Base-by-base conservation (phyloP, 1,140 invertebrate species). In the Cephus cinctus region DNA sequence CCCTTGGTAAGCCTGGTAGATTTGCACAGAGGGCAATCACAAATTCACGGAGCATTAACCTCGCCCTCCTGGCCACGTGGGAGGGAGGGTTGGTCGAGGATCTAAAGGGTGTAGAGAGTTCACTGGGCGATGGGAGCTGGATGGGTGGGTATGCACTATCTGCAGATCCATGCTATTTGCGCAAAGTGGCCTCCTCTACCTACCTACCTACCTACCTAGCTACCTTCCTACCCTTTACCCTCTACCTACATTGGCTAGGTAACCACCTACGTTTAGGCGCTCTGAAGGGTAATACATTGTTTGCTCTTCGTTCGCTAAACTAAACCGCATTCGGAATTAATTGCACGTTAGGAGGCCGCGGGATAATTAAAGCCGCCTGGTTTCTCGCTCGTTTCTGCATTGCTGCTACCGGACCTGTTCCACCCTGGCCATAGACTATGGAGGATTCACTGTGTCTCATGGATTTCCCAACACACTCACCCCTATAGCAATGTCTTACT, bases 251-350 rank as follows among this genome's bases (percentile, higher is more conserved):
- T 30, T 54, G 50, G 52, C 52, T 44, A 42, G 45, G 56, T 61
- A 67, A 67, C 65, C 61, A 61, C 53, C 63, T 57, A 64, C 61
- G 57, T 65, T 66, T 66, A 67, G 61, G 46, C 53, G 55, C 47
- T 52, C 53, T 56, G 43, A 40, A 42, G 47, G 53, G 50, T 68
- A 66, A 67, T 68, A 68, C 62, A 68, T 65, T 68, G 63, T 68
- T 68, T 68, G 65, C 63, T 68, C 57, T 65, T 61, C 61, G 57
- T 68, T 63, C 59, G 63, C 60, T 66, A 65, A 68, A 68, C 65
- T 68, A 65, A 66, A 68, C 65, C 65, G 60, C 65, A 66, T 66
- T 65, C 52, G 60, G 60, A 68, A 68, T 68, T 68, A 68, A 68
- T 66, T 66, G 63, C 63, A 68, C 60, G 65, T 68, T 68, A 65